These are phyloP conservation scores for Epistrophe grossulariae DNA, from an alignment of 2,888 invertebrate genomes.

Conservation along the genomic window DNA sequence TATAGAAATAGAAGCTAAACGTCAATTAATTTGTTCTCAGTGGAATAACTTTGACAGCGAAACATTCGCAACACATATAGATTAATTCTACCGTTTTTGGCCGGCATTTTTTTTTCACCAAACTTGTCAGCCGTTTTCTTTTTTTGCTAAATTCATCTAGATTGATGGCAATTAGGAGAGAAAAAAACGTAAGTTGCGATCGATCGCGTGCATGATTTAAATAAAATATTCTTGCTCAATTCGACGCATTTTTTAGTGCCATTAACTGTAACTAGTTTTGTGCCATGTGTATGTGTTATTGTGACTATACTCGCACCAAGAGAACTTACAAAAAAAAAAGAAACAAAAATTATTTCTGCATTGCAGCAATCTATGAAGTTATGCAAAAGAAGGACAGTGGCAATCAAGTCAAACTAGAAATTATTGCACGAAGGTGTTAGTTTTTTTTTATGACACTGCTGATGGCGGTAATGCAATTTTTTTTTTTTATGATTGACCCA, in stretches of 20 bases:
- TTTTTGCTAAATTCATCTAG: not conserved
- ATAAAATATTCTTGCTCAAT: slow-evolving; percentile 25
- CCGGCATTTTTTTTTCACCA: not conserved
- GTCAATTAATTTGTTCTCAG: slow-evolving; percentile 6
- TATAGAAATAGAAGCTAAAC: not conserved
- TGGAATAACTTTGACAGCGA: not conserved
- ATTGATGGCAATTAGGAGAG: slow-evolving; percentile 27
- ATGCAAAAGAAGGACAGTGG: slow-evolving; percentile 10
- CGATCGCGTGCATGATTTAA: slow-evolving; percentile 19
- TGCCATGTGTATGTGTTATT: not conserved
- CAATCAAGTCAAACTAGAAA: slow-evolving; percentile 15
- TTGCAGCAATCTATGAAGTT: slow-evolving; percentile 10
- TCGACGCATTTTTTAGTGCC: slow-evolving; percentile 5
- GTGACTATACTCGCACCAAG: not conserved
- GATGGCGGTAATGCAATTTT: not conserved
- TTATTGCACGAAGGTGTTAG: slow-evolving; percentile 4
- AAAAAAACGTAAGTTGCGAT: not conserved
- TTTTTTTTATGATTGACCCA: slow-evolving; percentile 22
- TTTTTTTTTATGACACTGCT: not conserved
- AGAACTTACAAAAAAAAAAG: not conserved
- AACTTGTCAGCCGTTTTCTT: not conserved
- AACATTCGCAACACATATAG: not conserved
- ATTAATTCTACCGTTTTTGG: not conserved
- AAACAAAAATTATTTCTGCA: not conserved
- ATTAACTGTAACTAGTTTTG: not conserved